Base-by-base conservation (phyloP, 2,888 invertebrate genomes). In the Drosophila conformis region DNA sequence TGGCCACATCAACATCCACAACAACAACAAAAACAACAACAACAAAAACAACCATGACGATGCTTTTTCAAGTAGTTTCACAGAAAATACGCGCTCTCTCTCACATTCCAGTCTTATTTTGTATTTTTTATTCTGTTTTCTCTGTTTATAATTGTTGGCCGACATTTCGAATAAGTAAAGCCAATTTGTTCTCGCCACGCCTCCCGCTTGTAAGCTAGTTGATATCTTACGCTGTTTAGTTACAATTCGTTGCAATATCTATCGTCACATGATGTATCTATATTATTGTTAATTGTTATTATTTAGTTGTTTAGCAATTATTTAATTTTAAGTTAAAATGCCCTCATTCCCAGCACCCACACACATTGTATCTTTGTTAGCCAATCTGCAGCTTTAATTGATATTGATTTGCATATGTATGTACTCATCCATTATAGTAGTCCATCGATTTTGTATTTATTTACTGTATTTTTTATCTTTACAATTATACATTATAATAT, bases 231-330 rank as follows among this genome's bases (percentile, higher is more conserved):
- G 56, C 63, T 70, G 58, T 69, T 73, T 79, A 85, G 58, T 67
- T 65, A 54, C 72, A 79, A 71, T 86, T 82, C 78, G 87, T 86
- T 88, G 87, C 87, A 82, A 88, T 88, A 82, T 80, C 61, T 69
- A 61, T 57, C 21, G 54, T 57, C 54, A 66, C 11, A 63, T 61
- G 27, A 57, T 82, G 66, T 71, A 82, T 69, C 76, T 76, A 73
- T 58, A 66, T 67, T 57, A 68, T 68, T 88, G 85, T 85, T 85
- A 80, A 83, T 86, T 89, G 87, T 78, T 78, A 86, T 86, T 86
- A 82, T 84, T 88, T 87, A 86, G 87, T 87, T 76, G 74, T 78
- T 75, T 77, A 70, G 70, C 38, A 69, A 76, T 82, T 80, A 76
- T 76, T 82, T 78, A 80, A 67, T 69, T 78, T 59, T 86, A 86